Conservation (phyloP, 2,797 vertebrate species). For the Sebastes flavidus region DNA sequence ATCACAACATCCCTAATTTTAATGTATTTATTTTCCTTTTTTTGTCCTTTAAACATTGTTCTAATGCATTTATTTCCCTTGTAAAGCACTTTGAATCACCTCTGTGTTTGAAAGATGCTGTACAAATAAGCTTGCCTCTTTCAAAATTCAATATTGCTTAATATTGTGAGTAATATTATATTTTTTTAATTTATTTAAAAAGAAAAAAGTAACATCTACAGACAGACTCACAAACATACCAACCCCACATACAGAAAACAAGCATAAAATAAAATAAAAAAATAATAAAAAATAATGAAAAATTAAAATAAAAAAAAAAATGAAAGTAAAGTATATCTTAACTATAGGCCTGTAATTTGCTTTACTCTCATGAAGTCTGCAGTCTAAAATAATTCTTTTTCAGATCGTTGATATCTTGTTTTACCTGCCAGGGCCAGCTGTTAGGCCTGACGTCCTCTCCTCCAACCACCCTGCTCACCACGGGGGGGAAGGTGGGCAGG, state of each 20-base stretch:
- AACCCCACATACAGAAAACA: too few species aligned
- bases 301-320: too few species aligned
- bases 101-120: neutral
- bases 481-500: constrained; percentile 71
- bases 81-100: neutral
- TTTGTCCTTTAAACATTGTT: neutral
- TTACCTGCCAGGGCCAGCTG: constrained; percentile 87
- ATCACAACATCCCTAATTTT: too few species aligned
- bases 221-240: too few species aligned
- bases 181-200: too few species aligned
- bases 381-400: neutral
- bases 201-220: too few species aligned
- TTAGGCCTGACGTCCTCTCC: constrained; percentile 78
- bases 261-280: too few species aligned
- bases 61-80: neutral
- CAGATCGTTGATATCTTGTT: neutral
- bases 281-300: too few species aligned
- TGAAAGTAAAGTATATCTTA: neutral
- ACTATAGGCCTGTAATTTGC: neutral
- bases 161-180: too few species aligned
- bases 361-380: neutral
- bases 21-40: too few species aligned
- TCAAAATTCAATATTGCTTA: too few species aligned
- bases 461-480: constrained; percentile 76
- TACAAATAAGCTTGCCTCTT: too few species aligned